Base-by-base conservation (phyloP, 2,888 invertebrate genomes). In the Drosophila rubida region DNA sequence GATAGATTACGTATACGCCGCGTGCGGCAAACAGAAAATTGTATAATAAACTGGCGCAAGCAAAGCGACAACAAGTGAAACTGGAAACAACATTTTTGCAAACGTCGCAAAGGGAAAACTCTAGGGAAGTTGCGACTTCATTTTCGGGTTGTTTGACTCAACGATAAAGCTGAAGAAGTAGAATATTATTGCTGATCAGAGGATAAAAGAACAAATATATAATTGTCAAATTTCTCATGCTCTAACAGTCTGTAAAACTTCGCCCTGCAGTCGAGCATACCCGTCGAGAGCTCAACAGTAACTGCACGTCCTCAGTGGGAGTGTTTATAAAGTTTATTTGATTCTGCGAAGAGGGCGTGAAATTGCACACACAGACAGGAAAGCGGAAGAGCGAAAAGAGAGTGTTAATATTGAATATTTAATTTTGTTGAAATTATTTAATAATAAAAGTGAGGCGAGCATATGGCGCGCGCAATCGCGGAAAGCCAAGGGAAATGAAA, bases 1-100 rank as follows among this genome's bases (percentile, higher is more conserved):
- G 32, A 66, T 64, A 78, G 55, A 78, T 78, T 66, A 78, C 72
- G 72, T 66, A 79, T 76, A 78, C 77, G 77, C 77, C 44, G 55
- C 69, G 69, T 72, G 63, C 39, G 68, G 50, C 75, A 44, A 54
- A 57, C 58, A 44, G 32, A 59, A 66, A 64, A 65, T 58, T 62
- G 35, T 68, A 37, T 46, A 59, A 59, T 60, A 61, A 55, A 62
- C 39, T 35, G 22, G 19, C 32, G 42, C 45, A 55, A 14, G 51
- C 51, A 27, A 51, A 51, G 41, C 51, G 41, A 53, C 51, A 51
- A 27, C 39, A 44, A 54, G 22, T 30, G 9, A 32, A 44, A 42
- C 11, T 3, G 22, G 16, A 44, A 13, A 13, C 13, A 9, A 22
- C 2, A 4, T 1, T 8, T 8, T n/a, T 32, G 27, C 11, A 4